Conservation (phyloP, 2,113 vertebrate species). For the Upupa epops region DNA sequence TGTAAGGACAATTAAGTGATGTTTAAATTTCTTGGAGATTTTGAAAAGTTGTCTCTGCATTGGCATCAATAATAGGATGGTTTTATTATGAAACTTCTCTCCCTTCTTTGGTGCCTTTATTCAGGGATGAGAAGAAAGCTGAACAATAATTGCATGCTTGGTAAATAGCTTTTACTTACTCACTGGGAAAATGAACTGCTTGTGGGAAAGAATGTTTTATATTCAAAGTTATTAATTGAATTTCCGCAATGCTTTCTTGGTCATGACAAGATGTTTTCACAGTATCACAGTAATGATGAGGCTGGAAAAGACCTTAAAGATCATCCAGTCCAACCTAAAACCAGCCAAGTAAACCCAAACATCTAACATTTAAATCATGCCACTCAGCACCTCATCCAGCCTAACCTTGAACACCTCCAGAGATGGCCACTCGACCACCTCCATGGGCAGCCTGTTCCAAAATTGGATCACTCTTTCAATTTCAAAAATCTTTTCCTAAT, state of each 20-base stretch:
- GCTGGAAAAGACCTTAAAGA: too few species aligned
- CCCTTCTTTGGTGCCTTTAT: background rate
- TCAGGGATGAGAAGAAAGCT: background rate
- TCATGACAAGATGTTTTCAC: background rate
- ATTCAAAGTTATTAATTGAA: background rate
- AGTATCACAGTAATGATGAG: too few species aligned
- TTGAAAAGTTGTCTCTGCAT: background rate
- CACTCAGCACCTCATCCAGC: too few species aligned
- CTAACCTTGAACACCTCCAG: too few species aligned
- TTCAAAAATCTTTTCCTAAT: too few species aligned
- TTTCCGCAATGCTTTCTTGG: background rate
- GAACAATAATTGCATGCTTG: background rate
- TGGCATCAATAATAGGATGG: background rate
- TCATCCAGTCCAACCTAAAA: too few species aligned
- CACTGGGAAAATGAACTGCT: slow-evolving; percentile 24
- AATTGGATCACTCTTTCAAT: too few species aligned
- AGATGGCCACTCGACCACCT: too few species aligned
- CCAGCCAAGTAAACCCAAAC: too few species aligned
- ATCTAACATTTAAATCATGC: too few species aligned
- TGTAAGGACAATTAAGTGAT: background rate
- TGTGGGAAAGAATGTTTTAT: background rate
- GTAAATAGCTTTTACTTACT: slow-evolving; percentile 11
- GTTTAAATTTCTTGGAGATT: background rate
- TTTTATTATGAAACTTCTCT: background rate
- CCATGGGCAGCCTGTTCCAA: too few species aligned